Evolutionary conservation across 2,888 invertebrate genomes (phyloP), one percentile per base, ranked within the genome.

Genomic region (Macrophya alboannulata): DNA sequence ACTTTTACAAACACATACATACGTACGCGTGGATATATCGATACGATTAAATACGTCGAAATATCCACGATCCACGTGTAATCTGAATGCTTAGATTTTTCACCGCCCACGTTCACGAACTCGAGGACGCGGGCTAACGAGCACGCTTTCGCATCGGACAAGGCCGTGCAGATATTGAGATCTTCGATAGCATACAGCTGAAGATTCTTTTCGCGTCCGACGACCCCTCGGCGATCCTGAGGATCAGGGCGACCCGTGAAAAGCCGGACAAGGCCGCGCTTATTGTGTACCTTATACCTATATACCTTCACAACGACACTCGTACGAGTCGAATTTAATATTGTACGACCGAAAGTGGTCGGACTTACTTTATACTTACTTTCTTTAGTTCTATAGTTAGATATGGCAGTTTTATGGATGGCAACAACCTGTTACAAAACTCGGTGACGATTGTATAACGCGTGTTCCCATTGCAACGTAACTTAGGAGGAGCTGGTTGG

Each of bases 351-450:
- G 31, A 76, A 25, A 76, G 31, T 25, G 45, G 71, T 72, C 77
- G 55, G 40, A 77, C 37, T 68, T 68, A 17, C n/a, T n/a, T n/a
- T n/a, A n/a, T n/a, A n/a, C 51, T 77, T 77, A 31, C 77, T 77
- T 77, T 37, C 76, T 76, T 76, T 51, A 12, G 48, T 77, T 77
- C 21, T 55, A 55, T 8, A 51, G 77, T 17, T 48, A 71, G 71
- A 71, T 15, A 31, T 71, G 37, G 72, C 72, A 45, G 72, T 62
- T 15, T 48, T 12, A 59, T 25, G 40, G 59, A 51, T 62, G 81
- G 62, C 81, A 81, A 81, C 62, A 81, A 81, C 81, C 81, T 81
- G 81, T 81, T 81, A 81, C 81, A 81, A 81, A 81, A 81, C 81
- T 21, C 40, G 43, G 37, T 62, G 81, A 81, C 81, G 81, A 81